phyloP scores from a whole-genome alignment of 2,113 vertebrate species.

The Ascaphus truei region DNA sequence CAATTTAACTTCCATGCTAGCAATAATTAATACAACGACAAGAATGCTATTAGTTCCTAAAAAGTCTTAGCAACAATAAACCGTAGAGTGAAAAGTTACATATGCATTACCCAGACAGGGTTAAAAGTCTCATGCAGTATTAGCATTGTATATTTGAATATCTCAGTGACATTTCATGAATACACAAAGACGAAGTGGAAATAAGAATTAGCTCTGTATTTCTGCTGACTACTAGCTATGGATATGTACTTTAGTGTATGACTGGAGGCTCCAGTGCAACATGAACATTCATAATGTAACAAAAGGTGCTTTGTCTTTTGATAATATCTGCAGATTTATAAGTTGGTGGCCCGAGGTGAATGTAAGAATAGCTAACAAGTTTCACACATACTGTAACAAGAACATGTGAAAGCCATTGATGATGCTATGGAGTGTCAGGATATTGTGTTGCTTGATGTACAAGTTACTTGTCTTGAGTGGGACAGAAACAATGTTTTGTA shows the following conservation, averaged over 20 bases:
- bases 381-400: slow-evolving; percentile 21
- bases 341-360: slow-evolving; percentile 53
- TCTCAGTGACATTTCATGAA: too few relatives aligned
- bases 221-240: not conserved
- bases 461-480: slow-evolving; percentile 14
- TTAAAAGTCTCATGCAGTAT: too few relatives aligned
- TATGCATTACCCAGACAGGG: too few relatives aligned
- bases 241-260: not conserved
- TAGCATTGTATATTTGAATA: too few relatives aligned
- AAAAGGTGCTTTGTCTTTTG: slow-evolving; percentile 48
- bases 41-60: too few relatives aligned
- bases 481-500: slow-evolving; percentile 23
- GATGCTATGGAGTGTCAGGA: slow-evolving; percentile 11
- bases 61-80: too few relatives aligned
- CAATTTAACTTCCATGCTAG: too few relatives aligned
- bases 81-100: too few relatives aligned
- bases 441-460: slow-evolving; percentile 6
- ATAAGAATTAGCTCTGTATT: too few relatives aligned
- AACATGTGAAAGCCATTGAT: slow-evolving; percentile 15
- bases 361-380: slow-evolving; percentile 48
- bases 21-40: too few relatives aligned
- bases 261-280: slow-evolving; percentile 5
- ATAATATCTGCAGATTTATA: slow-evolving; percentile 55
- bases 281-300: slow-evolving; percentile 28
- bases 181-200: too few relatives aligned